phyloP scores from a whole-genome alignment of 2,113 vertebrate genomes.

The Etia nguti region DNA sequence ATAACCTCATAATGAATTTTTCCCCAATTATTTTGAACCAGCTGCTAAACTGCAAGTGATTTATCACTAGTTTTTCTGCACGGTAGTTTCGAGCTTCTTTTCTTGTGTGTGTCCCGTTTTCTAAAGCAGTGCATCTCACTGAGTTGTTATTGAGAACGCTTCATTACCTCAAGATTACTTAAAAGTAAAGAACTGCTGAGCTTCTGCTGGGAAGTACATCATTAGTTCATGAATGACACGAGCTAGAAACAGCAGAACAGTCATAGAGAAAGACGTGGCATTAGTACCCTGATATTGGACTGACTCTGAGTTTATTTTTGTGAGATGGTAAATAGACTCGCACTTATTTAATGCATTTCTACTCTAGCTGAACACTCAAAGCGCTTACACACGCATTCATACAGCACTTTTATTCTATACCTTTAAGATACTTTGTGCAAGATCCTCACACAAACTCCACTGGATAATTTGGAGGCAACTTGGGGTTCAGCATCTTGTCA shows the following conservation, averaged over 20 bases:
- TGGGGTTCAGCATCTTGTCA: too few species aligned
- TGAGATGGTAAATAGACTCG: background rate
- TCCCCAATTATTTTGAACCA: background rate
- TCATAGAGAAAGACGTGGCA: background rate
- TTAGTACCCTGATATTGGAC: background rate
- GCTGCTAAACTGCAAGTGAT: background rate
- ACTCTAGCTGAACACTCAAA: background rate
- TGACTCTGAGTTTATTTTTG: background rate
- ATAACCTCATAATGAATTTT: background rate
- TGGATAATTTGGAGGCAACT: background rate
- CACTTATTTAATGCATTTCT: background rate
- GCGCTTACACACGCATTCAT: background rate
- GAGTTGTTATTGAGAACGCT: background rate
- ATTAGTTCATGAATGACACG: background rate
- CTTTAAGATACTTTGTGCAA: background rate
- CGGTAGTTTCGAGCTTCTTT: background rate
- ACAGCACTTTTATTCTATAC: background rate
- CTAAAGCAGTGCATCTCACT: background rate
- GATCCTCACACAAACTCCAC: background rate
- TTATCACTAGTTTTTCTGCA: background rate
- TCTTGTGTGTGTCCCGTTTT: background rate
- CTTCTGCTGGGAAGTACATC: background rate
- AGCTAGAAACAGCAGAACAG: background rate
- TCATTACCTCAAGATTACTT: background rate
- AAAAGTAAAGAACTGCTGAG: background rate